Base-by-base conservation (phyloP, 2,113 vertebrate genomes). In the Lophius piscatorius region DNA sequence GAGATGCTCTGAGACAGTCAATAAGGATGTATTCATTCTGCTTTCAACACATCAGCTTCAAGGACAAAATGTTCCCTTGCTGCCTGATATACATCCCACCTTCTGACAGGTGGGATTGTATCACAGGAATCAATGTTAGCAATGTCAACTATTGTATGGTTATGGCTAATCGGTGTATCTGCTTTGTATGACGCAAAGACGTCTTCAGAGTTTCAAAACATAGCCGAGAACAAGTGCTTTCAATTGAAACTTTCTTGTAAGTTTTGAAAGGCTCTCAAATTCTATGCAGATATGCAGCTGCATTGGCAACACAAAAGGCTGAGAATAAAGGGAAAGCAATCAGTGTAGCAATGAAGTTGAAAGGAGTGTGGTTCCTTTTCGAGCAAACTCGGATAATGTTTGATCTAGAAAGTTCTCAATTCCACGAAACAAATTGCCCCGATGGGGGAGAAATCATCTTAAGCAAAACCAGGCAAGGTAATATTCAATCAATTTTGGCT, bases 301-400 rank as follows among this genome's bases (percentile, higher is more conserved):
- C 16, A 39, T 40, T 38, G 28, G 13, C 24, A 65, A 51, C 52
- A 62, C 5, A 62, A 62, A 70, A 28, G 24, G n/a, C 21, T 17
- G 35, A 22, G 2, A 36, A 46, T 31, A 33, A 31, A 31, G n/a
- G n/a, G 16, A 63, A 65, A 31, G 34, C 45, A 75, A 67, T 49
- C 42, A 65, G 50, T 44, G 12, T 9, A 51, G 6, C 41, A 67
- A 61, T 73, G 40, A 74, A 59, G 61, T 26, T 78, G 31, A 78
- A 58, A 68, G 17, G 12, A 76, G 17, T 24, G 17, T 4, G 14
- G 8, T 18, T 2, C 3, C 4, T 63, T 76, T 45, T 64, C 44
- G 35, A 28, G 42, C 5, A 36, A 23, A 40, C 39, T 38, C 21
- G 50, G 38, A 65, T 66, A 16, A 66, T 60, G 36, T 63, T 59